Base-by-base conservation (phyloP, 2,113 vertebrate species). In the Romanogobio albipinnatus region DNA sequence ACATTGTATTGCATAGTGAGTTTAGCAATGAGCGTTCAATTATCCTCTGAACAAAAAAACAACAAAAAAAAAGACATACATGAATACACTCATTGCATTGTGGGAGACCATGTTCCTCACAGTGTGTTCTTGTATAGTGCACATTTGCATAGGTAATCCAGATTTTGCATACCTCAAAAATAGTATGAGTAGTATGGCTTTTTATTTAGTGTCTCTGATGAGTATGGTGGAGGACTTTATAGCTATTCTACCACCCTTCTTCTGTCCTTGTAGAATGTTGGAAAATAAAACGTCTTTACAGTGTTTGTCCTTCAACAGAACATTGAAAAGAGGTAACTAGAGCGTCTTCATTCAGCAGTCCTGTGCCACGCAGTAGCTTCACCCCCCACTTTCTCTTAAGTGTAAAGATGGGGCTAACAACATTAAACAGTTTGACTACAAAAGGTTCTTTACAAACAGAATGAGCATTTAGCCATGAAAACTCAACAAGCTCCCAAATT, bases 291-390 rank as follows among this genome's bases (percentile, higher is more conserved):
- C 17, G 39, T 62, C 68, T 22, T 70, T 70, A 59, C 62, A 83
- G 78, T 29, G 53, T 86, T 88, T 36, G 75, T 87, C 80, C 88
- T 89, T 87, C 33, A 47, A n/a, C 47, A 74, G 76, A 86, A 73
- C 82, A 29, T 75, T 85, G 24, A 80, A 82, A 80, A 79, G 83
- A 84, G 79, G 66, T 87, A 56, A 78, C 64, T 89, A 70, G 83
- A 76, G 75, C 81, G 68, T 74, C 58, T 49, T 49, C 51, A 43
- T 53, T 51, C 75, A 81, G 77, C 58, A 81, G 77, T 70, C 43
- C n/a, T 47, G 22, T 47, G 22, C 24, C 22, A 19, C 51, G 64
- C 47, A 58, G 29, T 24, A 15, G 3, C 61, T 59, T 36, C 59
- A 3, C 47, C 22, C 56, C 56, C 4, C 45, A 14, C 49, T 14